phyloP scores from a whole-genome alignment of 2,113 vertebrate species.

The Gobius niger region DNA sequence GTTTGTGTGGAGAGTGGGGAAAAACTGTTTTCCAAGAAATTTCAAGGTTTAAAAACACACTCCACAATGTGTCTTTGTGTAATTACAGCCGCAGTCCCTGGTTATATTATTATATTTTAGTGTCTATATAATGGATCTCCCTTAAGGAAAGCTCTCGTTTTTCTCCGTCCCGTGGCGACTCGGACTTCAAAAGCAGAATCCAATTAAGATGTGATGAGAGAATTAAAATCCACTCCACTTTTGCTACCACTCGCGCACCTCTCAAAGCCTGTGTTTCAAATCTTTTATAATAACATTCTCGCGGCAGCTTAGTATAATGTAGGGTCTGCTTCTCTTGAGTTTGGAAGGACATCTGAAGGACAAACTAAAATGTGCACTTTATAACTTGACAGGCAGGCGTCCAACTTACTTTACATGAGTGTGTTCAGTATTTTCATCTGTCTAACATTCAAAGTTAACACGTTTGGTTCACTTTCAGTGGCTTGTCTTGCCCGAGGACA shows the following conservation, averaged over 20 bases:
- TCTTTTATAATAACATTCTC: constrained; percentile 13
- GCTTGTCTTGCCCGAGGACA: no score
- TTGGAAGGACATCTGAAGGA: constrained; percentile 12
- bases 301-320: constrained; percentile 25
- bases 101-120: constrained; percentile 59
- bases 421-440: no score
- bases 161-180: constrained; percentile 55
- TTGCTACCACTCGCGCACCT: constrained; percentile 37
- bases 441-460: no score
- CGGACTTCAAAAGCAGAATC: constrained; percentile 73
- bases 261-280: constrained; percentile 44
- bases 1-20: not conserved
- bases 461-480: no score
- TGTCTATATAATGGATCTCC: constrained; percentile 60
- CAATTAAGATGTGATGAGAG: constrained; percentile 70
- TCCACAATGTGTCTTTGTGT: constrained; percentile 34
- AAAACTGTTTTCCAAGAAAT: constrained; percentile 4
- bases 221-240: constrained; percentile 55
- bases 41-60: constrained; percentile 26
- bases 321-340: constrained; percentile 19
- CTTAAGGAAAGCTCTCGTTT: constrained; percentile 46
- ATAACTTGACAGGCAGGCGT: no score
- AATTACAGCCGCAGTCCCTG: constrained; percentile 38
- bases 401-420: no score
- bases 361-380: not conserved